Evolutionary conservation across 2,888 invertebrate species (phyloP).

Genomic region (Leptothorax acervorum): DNA sequence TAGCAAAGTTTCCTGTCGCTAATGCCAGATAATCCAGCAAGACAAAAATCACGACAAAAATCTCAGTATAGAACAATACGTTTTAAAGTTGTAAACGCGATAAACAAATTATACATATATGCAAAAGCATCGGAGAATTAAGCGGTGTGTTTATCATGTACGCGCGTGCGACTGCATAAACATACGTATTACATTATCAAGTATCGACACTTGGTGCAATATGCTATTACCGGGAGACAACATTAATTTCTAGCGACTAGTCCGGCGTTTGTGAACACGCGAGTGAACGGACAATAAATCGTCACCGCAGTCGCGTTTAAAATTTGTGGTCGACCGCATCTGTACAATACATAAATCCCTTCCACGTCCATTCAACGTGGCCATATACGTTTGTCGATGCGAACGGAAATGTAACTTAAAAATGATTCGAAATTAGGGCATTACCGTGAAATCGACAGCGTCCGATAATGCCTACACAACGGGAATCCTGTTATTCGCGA

Average conservation of each 20-base stretch:
- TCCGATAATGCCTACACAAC: neutral
- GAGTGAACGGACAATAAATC: conserved; percentile 37
- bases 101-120: neutral
- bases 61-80: neutral
- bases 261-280: conserved; percentile 15
- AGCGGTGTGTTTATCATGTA: neutral
- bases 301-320: conserved; percentile 46
- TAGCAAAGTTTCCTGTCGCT: neutral
- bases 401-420: conserved; percentile 31
- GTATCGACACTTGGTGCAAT: conserved; percentile 42
- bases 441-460: conserved; percentile 20
- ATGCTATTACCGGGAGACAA: conserved; percentile 33
- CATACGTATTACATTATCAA: conserved; percentile 35
- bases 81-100: neutral
- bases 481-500: conserved; percentile 1
- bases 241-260: conserved; percentile 38
- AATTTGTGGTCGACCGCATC: conserved; percentile 44
- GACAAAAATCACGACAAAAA: neutral
- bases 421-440: conserved; percentile 17
- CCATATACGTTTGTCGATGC: conserved; percentile 7
- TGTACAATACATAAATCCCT: conserved; percentile 27
- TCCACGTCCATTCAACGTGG: neutral
- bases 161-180: conserved; percentile 23
- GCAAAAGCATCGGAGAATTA: conserved; percentile 23
- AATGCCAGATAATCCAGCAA: conserved; percentile 23